Conservation (phyloP, 2,113 vertebrate species). For the Dipodomys spectabilis region DNA sequence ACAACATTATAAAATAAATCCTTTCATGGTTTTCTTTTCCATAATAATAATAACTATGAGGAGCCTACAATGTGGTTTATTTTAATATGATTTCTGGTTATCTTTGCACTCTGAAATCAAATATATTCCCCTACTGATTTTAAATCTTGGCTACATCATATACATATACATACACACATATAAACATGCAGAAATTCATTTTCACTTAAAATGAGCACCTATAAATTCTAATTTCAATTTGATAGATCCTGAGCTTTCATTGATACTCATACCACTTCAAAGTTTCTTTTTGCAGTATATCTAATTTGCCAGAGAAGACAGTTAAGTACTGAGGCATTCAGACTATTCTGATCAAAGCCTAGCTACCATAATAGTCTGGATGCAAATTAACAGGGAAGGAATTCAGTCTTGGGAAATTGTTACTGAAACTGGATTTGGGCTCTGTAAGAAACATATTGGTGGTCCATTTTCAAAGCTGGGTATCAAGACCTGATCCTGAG, state of each 20-base stretch:
- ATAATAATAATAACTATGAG: constrained; percentile 31
- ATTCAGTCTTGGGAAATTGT: not conserved
- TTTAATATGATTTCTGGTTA: constrained; percentile 34
- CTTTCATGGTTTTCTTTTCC: constrained; percentile 22
- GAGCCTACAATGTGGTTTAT: not conserved
- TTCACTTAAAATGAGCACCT: not conserved
- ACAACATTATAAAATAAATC: constrained; percentile 31
- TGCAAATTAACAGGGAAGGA: not conserved
- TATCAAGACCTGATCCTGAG: no score
- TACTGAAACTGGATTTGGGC: no score
- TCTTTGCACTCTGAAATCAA: not conserved
- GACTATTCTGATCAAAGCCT: not conserved
- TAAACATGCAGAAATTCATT: not conserved
- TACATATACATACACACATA: not conserved
- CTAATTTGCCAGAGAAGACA: not conserved
- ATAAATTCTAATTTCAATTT: constrained; percentile 28
- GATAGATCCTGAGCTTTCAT: not conserved
- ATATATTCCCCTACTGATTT: not conserved
- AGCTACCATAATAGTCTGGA: not conserved
- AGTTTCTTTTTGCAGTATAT: not conserved
- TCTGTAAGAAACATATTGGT: no score
- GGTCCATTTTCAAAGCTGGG: no score
- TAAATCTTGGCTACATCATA: constrained; percentile 10
- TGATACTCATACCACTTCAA: not conserved
- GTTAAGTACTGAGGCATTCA: not conserved